Base-by-base conservation (phyloP, 2,888 invertebrate genomes). In the Bombylius discolor region DNA sequence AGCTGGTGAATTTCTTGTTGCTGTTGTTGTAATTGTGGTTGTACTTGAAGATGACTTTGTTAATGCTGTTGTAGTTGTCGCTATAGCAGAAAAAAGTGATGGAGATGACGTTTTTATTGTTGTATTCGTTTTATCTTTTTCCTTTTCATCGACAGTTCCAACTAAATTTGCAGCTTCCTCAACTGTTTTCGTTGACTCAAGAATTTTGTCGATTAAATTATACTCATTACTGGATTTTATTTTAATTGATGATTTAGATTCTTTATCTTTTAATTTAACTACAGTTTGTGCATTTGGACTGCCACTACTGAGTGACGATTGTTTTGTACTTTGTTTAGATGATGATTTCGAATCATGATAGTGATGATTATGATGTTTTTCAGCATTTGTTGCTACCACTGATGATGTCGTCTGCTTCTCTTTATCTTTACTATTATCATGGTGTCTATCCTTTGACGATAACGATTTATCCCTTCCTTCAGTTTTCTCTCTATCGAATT, bases 161-260 rank as follows among this genome's bases (percentile, higher is more conserved):
- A 61, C 58, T 4, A 72, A 51, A 63, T 72, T 72, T 4, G 72
- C 72, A 5, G 72, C 72, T 57, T 72, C 67, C 52, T 72, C 72
- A 0, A 72, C 68, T 1, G 72, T 71, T 60, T 73, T 72, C 11
- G 68, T 66, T 5, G 72, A 71, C 55, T 73, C 72, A 1, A 74
- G 61, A 51, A 74, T 74, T 65, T 74, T 67, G 64, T 74, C 74
- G 34, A 73, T 65, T 49, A 74, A 61, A 62, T 66, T 73, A 36
- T 65, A 73, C 46, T 63, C 59, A 55, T 65, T 23, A 3, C 66
- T 39, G 62, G 51, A 3, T 56, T 55, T 49, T 52, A 33, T 14
- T n/a, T 56, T 60, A 60, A 53, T 56, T 66, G 60, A 61, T 36
- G 32, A 12, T 33, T 58, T 64, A 57, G 59, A 64, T 23, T 62